Percentiles rank a stretch among this genome's conserved stretches.
These are phyloP conservation scores for Gambusia holbrooki DNA, from an alignment of 2,113 vertebrate genomes.

Conservation along the genomic window DNA sequence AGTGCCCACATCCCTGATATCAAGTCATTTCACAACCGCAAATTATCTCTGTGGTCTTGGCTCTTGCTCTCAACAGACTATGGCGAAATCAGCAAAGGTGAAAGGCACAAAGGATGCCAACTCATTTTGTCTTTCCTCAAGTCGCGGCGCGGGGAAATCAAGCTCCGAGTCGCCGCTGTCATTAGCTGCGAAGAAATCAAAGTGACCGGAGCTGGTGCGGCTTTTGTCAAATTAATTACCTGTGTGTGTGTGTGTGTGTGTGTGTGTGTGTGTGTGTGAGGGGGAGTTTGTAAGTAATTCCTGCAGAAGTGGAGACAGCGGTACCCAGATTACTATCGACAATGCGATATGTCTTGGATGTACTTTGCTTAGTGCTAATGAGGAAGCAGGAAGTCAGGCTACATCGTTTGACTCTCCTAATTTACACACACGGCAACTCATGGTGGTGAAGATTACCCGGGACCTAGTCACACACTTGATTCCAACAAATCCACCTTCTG, in stretches of 20 bases:
- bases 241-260: not conserved
- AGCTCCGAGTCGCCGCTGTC: constrained; percentile 1
- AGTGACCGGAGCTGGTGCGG: not conserved
- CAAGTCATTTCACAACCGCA: constrained; percentile 70
- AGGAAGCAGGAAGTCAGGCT: constrained; percentile 2
- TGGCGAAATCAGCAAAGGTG: constrained; percentile 46
- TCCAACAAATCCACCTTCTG: constrained; percentile 1
- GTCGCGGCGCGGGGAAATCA: constrained; percentile 10
- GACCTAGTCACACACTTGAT: constrained; percentile 10
- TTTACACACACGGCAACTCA: not conserved
- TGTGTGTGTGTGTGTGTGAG: not conserved
- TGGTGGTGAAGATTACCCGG: not conserved
- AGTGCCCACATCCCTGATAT: constrained; percentile 62
- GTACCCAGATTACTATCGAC: constrained; percentile 7
- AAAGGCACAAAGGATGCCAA: constrained; percentile 39
- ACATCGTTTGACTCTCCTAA: constrained; percentile 3
- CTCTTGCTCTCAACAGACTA: constrained; percentile 51
- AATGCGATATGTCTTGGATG: not conserved
- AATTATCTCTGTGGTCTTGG: constrained; percentile 72
- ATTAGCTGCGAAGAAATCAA: constrained; percentile 3
- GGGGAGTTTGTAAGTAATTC: constrained; percentile 12
- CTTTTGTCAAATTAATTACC: constrained; percentile 21
- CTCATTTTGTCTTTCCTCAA: constrained; percentile 27
- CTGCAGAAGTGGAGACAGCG: constrained; percentile 1
- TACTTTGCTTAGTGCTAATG: constrained; percentile 7